Base-by-base conservation (phyloP, 2,797 vertebrate genomes). In the Nannoperca obscura region DNA sequence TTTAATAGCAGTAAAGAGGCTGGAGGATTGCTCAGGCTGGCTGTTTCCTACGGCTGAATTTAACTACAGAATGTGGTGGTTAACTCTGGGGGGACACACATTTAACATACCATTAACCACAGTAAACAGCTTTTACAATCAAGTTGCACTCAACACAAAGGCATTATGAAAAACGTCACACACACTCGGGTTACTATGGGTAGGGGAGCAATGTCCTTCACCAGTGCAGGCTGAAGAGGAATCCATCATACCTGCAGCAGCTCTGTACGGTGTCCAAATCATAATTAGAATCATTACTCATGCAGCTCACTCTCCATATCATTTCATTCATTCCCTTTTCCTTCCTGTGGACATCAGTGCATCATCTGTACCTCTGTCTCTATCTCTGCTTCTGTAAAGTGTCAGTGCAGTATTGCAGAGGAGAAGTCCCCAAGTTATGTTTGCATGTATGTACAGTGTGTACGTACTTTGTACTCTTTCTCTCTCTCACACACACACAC, bases 271-370 rank as follows among this genome's bases (percentile, higher is more conserved):
- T 38, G 81, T 86, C 90, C 82, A 86, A 67, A 86, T 88, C 81
- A 76, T 95, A 95, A 95, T 95, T 94, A 91, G 46, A 87, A 83
- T 90, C 93, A 94, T 95, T 93, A 94, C 88, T 95, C 93, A 94
- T 78, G 63, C 86, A 72, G 82, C 67, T 90, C 84, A 68, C 73
- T 86, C 73, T 71, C 58, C 50, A 74, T 85, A 89, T 90, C 82
- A 84, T 84, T 88, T 85, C 27, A 85, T 88, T 87, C 81, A 87
- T 86, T 84, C 80, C 71, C 36, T 76, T 90, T 93, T 88, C 82
- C 77, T 80, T 72, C 20, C 73, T 44, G 42, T 46, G 63, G 63
- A 87, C 60, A 82, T 75, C 27, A 58, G 46, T 58, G 60, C 19
- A 68, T 75, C 67, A 46, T 82, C 62, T 38, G 1, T 69, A 12